These are phyloP conservation scores for Leptopterna dolabrata DNA, from an alignment of 2,888 invertebrate species.

Conservation along the genomic window DNA sequence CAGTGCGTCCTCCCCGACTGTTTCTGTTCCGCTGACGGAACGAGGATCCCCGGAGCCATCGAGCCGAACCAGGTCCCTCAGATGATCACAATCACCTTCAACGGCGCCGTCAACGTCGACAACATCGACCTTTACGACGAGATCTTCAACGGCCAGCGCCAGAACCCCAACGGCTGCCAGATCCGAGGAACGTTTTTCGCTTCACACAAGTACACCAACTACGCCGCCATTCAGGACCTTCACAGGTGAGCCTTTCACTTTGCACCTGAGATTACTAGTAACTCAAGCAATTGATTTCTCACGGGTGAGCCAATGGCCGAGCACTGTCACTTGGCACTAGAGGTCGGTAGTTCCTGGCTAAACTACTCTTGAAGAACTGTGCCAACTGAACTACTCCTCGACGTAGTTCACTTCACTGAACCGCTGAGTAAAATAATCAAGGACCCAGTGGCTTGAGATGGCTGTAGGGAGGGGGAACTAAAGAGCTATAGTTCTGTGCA, in stretches of 20 bases:
- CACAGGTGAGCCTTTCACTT: constrained; percentile 72
- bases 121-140: constrained; percentile 93
- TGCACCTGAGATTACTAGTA: constrained; percentile 64
- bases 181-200: constrained; percentile 92
- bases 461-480: no score
- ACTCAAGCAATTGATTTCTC: no score
- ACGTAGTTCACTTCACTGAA: no score
- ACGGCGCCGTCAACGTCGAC: constrained; percentile 92
- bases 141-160: constrained; percentile 84
- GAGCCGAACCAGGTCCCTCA: constrained; percentile 89
- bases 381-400: no score
- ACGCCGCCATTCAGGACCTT: constrained; percentile 88
- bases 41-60: constrained; percentile 85
- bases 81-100: constrained; percentile 93
- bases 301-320: no score
- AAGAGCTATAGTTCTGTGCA: no score
- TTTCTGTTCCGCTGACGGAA: constrained; percentile 93
- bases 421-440: no score
- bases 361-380: no score
- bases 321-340: no score
- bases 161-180: constrained; percentile 90
- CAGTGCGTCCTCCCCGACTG: constrained; percentile 91
- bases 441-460: no score
- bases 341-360: no score
- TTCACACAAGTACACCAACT: constrained; percentile 92